A percentile compares a stretch with the other conserved stretches of the same genome.
These are phyloP conservation scores for Colossoma macropomum DNA, from an alignment of 2,113 vertebrate genomes.

Conservation along the genomic window DNA sequence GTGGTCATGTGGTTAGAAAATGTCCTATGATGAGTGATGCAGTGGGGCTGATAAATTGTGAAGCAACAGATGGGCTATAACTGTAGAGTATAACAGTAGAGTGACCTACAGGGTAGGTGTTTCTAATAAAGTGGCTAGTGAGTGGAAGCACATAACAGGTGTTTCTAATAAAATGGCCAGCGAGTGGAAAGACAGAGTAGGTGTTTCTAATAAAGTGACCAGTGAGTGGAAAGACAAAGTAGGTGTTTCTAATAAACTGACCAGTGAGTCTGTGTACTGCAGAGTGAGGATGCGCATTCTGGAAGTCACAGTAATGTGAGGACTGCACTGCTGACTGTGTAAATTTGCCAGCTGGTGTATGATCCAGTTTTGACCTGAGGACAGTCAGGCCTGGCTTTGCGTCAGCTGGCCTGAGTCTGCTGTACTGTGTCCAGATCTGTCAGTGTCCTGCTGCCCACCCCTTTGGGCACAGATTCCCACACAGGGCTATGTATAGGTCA, in stretches of 20 bases:
- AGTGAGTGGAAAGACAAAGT: neutral
- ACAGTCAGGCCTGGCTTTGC: constrained; percentile 38
- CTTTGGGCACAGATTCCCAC: neutral
- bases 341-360: constrained; percentile 68
- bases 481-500: neutral
- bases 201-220: neutral
- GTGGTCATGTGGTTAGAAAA: no score
- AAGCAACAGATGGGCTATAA: no score
- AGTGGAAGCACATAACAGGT: no score
- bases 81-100: no score
- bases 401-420: constrained; percentile 26
- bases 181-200: neutral
- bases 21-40: no score
- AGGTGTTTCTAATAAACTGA: neutral
- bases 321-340: constrained; percentile 65
- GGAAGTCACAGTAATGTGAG: constrained; percentile 15
- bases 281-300: neutral
- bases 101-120: no score
- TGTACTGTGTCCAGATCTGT: constrained; percentile 30
- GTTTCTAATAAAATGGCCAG: neutral
- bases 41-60: no score
- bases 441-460: constrained; percentile 10
- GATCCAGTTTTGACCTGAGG: constrained; percentile 63
- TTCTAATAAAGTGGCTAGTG: no score
- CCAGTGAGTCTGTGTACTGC: neutral